These are phyloP conservation scores for Orchesella cincta DNA, from an alignment of 1,140 invertebrate species.

Conservation along the genomic window DNA sequence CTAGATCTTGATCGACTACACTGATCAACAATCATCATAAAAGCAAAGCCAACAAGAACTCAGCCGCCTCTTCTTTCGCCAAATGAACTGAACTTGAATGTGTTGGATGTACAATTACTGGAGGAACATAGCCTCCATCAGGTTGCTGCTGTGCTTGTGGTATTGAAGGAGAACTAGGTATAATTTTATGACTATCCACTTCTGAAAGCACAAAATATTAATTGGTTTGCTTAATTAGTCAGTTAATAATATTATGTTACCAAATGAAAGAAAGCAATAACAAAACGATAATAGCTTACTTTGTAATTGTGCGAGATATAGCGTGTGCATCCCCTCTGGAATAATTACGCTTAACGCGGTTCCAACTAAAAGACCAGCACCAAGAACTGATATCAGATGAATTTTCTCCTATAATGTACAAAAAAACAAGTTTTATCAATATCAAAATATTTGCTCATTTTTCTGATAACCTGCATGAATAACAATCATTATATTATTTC, in stretches of 20 bases:
- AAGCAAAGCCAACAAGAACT: conserved; percentile 88
- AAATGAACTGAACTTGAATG: neutral
- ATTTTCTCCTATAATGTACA: conserved; percentile 80
- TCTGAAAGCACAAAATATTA: neutral
- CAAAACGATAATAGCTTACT: conserved; percentile 1
- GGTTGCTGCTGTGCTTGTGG: neutral
- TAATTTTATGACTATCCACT: neutral
- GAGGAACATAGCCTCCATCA: conserved; percentile 16
- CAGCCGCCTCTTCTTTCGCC: conserved; percentile 40
- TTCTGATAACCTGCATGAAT: neutral
- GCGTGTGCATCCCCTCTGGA: conserved; percentile 91
- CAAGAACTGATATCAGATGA: conserved; percentile 89
- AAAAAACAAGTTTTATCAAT: neutral
- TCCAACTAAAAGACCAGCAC: conserved; percentile 95
- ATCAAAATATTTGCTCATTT: neutral
- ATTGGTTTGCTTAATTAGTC: neutral
- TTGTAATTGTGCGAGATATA: conserved; percentile 60
- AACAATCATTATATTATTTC: too few species aligned
- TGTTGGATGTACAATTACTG: neutral
- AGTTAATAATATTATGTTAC: too few species aligned
- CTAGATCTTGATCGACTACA: conserved; percentile 58
- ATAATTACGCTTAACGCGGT: conserved; percentile 97
- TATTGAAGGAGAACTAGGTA: neutral
- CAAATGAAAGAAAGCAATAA: too few species aligned
- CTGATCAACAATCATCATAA: conserved; percentile 97